Evolutionary conservation across 1,140 invertebrate species (phyloP), one percentile per base, ranked within the genome.

Genomic region (Mactra quadrangularis): DNA sequence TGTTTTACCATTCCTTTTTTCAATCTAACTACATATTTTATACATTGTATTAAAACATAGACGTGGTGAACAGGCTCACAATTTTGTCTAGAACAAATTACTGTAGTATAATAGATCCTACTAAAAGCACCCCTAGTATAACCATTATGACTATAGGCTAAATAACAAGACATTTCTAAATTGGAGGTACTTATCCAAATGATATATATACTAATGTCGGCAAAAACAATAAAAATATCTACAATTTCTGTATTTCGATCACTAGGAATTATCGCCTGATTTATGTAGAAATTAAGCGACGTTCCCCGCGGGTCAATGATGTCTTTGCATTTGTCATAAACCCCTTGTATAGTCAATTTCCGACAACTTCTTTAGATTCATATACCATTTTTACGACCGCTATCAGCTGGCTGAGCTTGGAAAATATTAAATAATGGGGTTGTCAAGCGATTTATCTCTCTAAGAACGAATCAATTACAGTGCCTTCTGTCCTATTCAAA

Each of bases 361-460:
- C 52, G 45, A 71, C 52, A 52, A 7, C 31, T n/a, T 6, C 22
- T 71, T 25, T 55, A 45, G 47, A 71, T 71, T 71, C 68, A 71
- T 71, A 71, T 52, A 71, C 68, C 45, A 71, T 71, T 71, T 71
- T 71, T 71, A 71, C 31, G 6, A 55, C 35, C 19, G 22, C 35
- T 55, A 55, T 71, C 68, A 71, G 68, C 68, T 71, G 47, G 47
- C 29, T 22, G 3, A 22, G 68, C 31, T 55, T 52, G 47, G 52
- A 53, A 71, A 71, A 71, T 71, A 71, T 71, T 71, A 71, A 71
- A 71, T 71, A 71, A 71, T 71, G 68, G 27, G 68, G n/a, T 47
- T 53, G 68, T 52, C 68, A 71, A 71, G 68, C 68, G 47, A 53
- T 71, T 71, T 71, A 71, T 71, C 68, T 27, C 53, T 71, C 68